These are phyloP conservation scores for Neoarius graeffei DNA, from an alignment of 2,113 vertebrate genomes.

Conservation along the genomic window DNA sequence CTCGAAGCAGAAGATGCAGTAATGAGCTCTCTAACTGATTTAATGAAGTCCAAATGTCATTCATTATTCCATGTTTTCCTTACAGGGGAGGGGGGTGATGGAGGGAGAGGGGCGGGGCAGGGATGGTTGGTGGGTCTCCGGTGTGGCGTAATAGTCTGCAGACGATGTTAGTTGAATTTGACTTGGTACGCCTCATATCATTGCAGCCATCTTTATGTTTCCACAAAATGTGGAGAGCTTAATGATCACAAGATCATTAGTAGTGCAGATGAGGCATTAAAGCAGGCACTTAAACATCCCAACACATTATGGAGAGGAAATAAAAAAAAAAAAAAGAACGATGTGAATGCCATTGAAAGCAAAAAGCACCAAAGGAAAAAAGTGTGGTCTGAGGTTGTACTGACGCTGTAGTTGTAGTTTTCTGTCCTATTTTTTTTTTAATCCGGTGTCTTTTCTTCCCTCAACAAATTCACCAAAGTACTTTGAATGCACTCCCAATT, in stretches of 20 bases:
- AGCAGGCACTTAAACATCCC: not conserved
- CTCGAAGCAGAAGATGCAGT: conserved; percentile 43
- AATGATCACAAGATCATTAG: conserved; percentile 17
- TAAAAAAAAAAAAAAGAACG: not conserved
- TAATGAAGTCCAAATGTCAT: conserved; percentile 56
- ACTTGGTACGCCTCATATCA: not conserved
- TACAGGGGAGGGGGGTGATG: not conserved
- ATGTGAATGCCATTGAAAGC: not conserved
- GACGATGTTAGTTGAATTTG: conserved; percentile 22
- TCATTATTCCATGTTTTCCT: conserved; percentile 40
- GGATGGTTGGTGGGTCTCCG: conserved; percentile 5
- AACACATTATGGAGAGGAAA: not conserved
- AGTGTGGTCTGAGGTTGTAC: not conserved
- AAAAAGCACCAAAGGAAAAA: not conserved
- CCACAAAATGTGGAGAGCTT: not conserved
- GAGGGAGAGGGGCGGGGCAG: not conserved
- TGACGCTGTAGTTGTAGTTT: not conserved
- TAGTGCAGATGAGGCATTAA: conserved; percentile 13
- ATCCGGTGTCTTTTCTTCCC: not conserved
- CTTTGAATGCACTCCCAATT: not conserved
- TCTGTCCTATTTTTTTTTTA: not conserved
- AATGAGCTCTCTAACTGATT: conserved; percentile 58
- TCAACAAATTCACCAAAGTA: not conserved
- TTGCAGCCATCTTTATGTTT: not conserved
- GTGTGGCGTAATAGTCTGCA: conserved; percentile 42